Percentiles rank a stretch among this genome's conserved stretches.
Evolutionary conservation across 2,113 vertebrate genomes (phyloP).

Genomic region (Dipodomys ordii): DNA sequence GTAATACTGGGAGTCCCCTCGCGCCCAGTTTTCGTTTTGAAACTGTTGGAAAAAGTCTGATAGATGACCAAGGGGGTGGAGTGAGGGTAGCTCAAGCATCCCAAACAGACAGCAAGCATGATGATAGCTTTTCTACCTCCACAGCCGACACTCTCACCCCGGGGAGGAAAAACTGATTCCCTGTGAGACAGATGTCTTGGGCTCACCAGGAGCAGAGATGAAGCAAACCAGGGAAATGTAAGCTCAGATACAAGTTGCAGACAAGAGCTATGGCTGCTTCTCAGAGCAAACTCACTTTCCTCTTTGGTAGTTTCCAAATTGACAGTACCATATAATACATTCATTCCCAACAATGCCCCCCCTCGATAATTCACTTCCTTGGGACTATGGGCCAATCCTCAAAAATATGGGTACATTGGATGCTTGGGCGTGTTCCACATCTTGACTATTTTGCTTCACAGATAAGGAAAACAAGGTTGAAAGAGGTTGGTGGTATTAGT

Average conservation of each 20-base stretch:
- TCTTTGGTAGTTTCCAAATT: not conserved
- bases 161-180: not conserved
- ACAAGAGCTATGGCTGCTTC: not conserved
- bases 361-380: not conserved
- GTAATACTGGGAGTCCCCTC: too few relatives aligned
- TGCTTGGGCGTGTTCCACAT: too few relatives aligned
- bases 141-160: rapidly evolving
- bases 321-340: not conserved
- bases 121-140: not conserved
- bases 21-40: too few relatives aligned
- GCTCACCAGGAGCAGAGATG: not conserved
- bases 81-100: not conserved
- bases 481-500: not conserved
- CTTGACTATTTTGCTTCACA: not conserved
- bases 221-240: not conserved
- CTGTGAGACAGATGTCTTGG: not conserved
- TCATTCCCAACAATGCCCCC: not conserved
- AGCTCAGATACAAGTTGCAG: not conserved
- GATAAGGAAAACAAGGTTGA: not conserved
- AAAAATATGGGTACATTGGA: not conserved
- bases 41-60: not conserved
- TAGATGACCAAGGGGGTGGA: not conserved
- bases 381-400: not conserved
- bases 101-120: not conserved
- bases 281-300: not conserved